Evolutionary conservation across 2,888 invertebrate genomes (phyloP).

Genomic region (Dynastes grantii): DNA sequence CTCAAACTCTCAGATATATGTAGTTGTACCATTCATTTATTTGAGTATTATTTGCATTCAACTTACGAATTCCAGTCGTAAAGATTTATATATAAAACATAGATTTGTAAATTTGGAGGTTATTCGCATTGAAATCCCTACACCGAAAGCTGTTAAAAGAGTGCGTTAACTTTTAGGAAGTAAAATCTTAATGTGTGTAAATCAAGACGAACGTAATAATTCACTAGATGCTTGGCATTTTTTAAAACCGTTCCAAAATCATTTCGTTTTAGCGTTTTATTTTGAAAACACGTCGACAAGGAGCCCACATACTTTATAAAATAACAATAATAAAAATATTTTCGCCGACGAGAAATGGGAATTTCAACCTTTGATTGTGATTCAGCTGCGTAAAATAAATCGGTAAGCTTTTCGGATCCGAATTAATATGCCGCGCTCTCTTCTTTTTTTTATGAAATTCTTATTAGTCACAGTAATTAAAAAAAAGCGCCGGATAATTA

Average conservation of each 20-base stretch:
- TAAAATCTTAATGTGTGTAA: too few relatives aligned
- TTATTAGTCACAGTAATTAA: constrained; percentile 42
- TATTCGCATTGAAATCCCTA: too few relatives aligned
- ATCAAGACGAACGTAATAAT: too few relatives aligned
- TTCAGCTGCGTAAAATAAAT: constrained; percentile 4
- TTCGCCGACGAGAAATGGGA: constrained; percentile 9
- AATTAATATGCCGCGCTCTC: constrained; percentile 9
- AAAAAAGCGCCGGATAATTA: constrained; percentile 38
- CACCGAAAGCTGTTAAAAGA: too few relatives aligned
- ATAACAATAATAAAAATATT: constrained; percentile 30
- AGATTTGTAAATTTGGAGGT: too few relatives aligned
- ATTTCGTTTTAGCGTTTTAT: constrained; percentile 25
- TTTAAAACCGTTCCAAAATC: constrained; percentile 11
- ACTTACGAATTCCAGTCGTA: too few relatives aligned
- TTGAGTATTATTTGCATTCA: too few relatives aligned
- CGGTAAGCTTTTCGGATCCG: background rate
- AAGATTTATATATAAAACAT: too few relatives aligned
- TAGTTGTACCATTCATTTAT: too few relatives aligned
- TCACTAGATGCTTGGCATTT: background rate
- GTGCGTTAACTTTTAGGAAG: too few relatives aligned
- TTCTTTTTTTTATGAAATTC: constrained; percentile 13
- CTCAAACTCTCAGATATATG: too few relatives aligned
- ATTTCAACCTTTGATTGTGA: constrained; percentile 29
- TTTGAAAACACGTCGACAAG: constrained; percentile 21
- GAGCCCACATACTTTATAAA: constrained; percentile 17